Percentiles rank a stretch among this genome's conserved stretches.
Conservation (phyloP, 2,113 vertebrate genomes). For the Jaculus jaculus region DNA sequence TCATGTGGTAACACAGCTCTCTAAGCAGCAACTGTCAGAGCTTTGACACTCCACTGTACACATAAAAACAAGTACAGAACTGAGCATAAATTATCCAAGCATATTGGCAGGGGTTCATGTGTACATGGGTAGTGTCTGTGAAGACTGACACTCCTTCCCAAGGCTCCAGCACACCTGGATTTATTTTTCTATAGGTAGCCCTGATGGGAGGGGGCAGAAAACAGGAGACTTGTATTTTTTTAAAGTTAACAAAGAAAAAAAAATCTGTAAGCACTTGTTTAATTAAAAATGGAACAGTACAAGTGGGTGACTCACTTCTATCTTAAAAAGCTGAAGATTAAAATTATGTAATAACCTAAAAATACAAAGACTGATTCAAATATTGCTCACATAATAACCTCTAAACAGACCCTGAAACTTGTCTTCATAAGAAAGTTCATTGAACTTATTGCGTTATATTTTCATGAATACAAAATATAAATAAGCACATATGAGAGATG, state of each 20-base stretch:
- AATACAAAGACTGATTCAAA: constrained; percentile 53
- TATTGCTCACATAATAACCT: background rate
- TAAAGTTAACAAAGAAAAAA: constrained; percentile 56
- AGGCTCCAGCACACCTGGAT: background rate
- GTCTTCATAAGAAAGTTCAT: background rate
- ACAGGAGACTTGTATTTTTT: constrained; percentile 26
- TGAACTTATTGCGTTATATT: background rate
- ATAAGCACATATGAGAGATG: background rate
- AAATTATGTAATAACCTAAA: constrained; percentile 61
- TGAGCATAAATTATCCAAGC: background rate
- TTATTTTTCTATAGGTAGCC: constrained; percentile 15
- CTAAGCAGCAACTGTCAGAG: constrained; percentile 67
- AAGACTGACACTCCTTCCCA: background rate
- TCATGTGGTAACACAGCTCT: constrained; percentile 39
- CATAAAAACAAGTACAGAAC: constrained; percentile 61
- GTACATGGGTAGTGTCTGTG: constrained; percentile 36
- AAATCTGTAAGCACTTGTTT: constrained; percentile 44
- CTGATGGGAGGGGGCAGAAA: background rate
- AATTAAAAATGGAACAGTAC: constrained; percentile 70
- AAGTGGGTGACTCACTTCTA: constrained; percentile 63
- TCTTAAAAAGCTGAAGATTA: constrained; percentile 54
- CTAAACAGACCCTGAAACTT: background rate
- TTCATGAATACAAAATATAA: constrained; percentile 35
- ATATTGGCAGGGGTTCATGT: background rate
- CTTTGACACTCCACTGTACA: constrained; percentile 40